Base-by-base conservation (phyloP, 2,113 vertebrate species). In the Lynx canadensis region DNA sequence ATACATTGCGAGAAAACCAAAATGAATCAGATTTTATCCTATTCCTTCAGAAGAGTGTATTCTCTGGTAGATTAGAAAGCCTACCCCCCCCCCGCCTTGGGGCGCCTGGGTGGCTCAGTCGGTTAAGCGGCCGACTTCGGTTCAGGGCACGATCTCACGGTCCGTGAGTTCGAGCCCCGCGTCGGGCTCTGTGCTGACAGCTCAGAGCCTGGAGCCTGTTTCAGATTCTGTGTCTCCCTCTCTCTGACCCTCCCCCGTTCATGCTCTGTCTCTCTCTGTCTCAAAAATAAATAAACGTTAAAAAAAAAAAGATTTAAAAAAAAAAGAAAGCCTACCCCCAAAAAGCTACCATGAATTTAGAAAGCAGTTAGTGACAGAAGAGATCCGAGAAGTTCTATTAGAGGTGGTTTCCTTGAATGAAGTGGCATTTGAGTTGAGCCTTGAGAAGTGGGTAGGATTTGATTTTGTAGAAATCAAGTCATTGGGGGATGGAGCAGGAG, bases 11-110 rank as follows among this genome's bases (percentile, higher is more conserved):
- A 33, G 16, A 33, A 68, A 90, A 57, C 2, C 4, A 79, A 89
- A 88, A 81, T 79, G 19, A 76, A 18, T 33, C 84, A 27, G 25
- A 16, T 85, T 69, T n/a, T 94, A 23, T 84, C 38, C 13, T 90
- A 3, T 76, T 92, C 33, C 10, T 88, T 92, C 92, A 73, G 41
- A 79, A 92, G 29, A 69, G 4, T 41, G 25, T 55, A 52, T 92
- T 80, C 85, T 89, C 68, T 3, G 69, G 21, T 92, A 88, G 33
- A 83, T 92, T 80, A 87, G 69, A 92, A 96, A 74, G 33, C 7
- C 25, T 63, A 25, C 65, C 9, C 80, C 15, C 68, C 41, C 41
- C 41, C 1, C 41, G n/a, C n/a, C 41, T 7, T 7, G 41, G 41
- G 41, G 41, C 41, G 6, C 41, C 41, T 41, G 41, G 41, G 41